These are phyloP conservation scores for Felis chaus DNA, from an alignment of 2,113 vertebrate genomes.

Conservation along the genomic window DNA sequence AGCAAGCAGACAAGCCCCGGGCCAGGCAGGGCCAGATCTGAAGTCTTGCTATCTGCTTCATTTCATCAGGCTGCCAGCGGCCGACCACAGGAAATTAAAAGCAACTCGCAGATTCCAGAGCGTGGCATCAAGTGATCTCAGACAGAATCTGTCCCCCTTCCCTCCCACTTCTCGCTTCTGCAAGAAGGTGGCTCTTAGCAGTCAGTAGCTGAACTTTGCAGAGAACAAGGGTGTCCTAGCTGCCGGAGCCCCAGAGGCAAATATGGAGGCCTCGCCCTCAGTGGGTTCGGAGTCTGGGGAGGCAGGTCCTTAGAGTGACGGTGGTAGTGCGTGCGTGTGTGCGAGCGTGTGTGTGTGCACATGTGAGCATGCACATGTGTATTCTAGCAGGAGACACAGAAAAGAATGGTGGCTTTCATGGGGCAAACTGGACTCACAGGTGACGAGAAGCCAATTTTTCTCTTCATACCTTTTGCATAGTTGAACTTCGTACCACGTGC, in stretches of 20 bases:
- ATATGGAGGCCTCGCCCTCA: neutral
- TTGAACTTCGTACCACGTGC: neutral
- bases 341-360: too few relatives aligned
- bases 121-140: constrained; percentile 43
- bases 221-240: neutral
- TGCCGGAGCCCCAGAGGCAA: neutral
- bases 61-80: constrained; percentile 66
- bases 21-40: neutral
- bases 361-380: neutral
- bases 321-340: neutral
- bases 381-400: neutral
- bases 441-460: neutral
- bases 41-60: constrained; percentile 64
- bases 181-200: neutral
- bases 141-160: neutral
- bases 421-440: neutral
- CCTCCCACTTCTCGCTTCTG: neutral
- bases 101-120: constrained; percentile 68
- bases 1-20: neutral
- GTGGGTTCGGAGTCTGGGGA: neutral
- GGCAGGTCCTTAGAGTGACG: neutral
- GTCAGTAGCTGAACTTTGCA: neutral
- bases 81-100: constrained; percentile 81
- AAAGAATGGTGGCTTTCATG: neutral
- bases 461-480: neutral